Base-by-base conservation (phyloP, 2,888 invertebrate species). In the Ethmia dodecea region DNA sequence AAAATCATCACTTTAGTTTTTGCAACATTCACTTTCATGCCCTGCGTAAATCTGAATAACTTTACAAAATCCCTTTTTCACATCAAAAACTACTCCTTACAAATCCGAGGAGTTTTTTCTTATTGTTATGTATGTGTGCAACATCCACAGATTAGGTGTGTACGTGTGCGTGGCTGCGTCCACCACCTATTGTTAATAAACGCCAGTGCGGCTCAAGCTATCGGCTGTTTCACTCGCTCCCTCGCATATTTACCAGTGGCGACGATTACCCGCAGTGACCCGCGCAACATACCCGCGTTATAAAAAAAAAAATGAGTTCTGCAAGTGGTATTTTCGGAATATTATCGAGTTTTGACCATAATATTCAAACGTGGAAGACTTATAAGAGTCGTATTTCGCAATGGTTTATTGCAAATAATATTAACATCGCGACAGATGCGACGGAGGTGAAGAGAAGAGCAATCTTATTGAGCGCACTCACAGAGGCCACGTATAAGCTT, bases 381-480 rank as follows among this genome's bases (percentile, higher is more conserved):
- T 43, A 33, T 15, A 45, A 40, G 31, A 15, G 33, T 13, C 36
- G 47, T 5, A 18, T 49, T 5, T 16, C 5, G 4, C 45, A 45
- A 12, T 45, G 39, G 38, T 43, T 43, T 12, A 33, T 47, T 11
- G 44, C 42, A 14, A 42, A 44, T 27, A 42, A 44, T 6, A 43
- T 36, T 3, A 10, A 15, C 11, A 29, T 12, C 11, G n/a, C 11
- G n/a, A 28, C 12, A 3, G 46, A 43, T 29, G 3, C 26, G 4
- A 4, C 27, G 5, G 38, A 36, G 26, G 22, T 18, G 1, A 49
- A 38, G 27, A 34, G 39, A 28, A 31, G 42, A 6, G 47, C 47
- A 1, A 44, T 45, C 12, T 33, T 48, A 20, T 29, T 47, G 10
- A 49, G 45, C 30, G 42, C 46, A 34, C 37, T 49, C 38, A 28